phyloP scores from a whole-genome alignment of 2,113 vertebrate genomes.

The Clarias macrocephalus region DNA sequence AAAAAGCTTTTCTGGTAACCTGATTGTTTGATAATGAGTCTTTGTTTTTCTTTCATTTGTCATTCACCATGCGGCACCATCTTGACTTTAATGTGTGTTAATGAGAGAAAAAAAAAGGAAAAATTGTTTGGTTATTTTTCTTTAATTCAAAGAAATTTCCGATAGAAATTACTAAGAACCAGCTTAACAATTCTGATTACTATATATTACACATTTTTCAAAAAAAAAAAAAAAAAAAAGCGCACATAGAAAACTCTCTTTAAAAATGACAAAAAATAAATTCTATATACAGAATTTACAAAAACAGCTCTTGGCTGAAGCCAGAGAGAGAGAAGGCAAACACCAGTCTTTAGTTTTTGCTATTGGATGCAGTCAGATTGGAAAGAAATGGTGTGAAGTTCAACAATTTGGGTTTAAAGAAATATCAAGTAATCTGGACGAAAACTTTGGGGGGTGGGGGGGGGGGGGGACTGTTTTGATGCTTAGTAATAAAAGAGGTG shows the following conservation, averaged over 20 bases:
- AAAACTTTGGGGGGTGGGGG: neutral
- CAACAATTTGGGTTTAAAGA: neutral
- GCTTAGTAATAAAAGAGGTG: constrained; percentile 33
- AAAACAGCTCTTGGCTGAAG: constrained; percentile 72
- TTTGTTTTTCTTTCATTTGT: neutral
- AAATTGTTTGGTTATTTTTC: constrained; percentile 36
- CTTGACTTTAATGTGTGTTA: neutral
- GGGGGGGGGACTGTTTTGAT: neutral
- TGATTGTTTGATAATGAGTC: neutral
- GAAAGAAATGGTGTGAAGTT: neutral
- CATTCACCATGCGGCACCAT: neutral
- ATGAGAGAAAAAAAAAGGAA: neutral
- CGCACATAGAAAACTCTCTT: constrained; percentile 69
- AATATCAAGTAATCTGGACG: neutral
- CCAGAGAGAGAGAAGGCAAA: constrained; percentile 66
- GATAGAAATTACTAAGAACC: constrained; percentile 95
- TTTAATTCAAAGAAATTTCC: constrained; percentile 76
- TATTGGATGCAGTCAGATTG: constrained; percentile 68
- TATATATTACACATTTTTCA: constrained; percentile 93
- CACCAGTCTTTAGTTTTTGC: constrained; percentile 82
- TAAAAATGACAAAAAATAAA: constrained; percentile 77
- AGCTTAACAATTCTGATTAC: constrained; percentile 88
- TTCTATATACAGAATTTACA: constrained; percentile 90
- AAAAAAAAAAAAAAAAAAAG: constrained; percentile 72
- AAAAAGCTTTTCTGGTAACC: neutral